Evolutionary conservation across 2,888 invertebrate species (phyloP), one percentile per base, ranked within the genome.

Genomic region (Melanargia galathea): DNA sequence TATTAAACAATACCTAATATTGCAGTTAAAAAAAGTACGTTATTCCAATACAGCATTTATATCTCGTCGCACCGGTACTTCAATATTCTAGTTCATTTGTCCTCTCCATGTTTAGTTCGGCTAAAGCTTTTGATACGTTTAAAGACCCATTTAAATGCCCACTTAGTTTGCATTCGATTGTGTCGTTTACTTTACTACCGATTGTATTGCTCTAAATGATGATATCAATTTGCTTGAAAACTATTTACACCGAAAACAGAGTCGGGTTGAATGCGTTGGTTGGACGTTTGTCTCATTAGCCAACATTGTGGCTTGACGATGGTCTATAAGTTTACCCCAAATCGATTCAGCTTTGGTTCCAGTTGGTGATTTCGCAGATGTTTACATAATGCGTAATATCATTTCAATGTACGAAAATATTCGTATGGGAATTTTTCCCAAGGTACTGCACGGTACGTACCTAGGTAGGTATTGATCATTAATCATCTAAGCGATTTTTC

Each of bases 131-230:
- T 30, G 7, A 56, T 40, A 49, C 26, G 38, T 40, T 30, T 45
- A 43, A 52, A 60, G 24, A 45, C n/a, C 45, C n/a, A 60, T 51
- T 46, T 54, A 46, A 60, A 54, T 33, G 33, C 51, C 52, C 52
- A 55, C 57, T 46, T 7, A 22, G 55, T 33, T 54, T 22, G 40
- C 6, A 13, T 30, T 20, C 60, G 30, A 60, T 60, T 60, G 60
- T 43, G n/a, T 51, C 49, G 45, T 35, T 46, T 46, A 26, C 16
- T 54, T 60, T 33, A 33, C 26, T 55, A 48, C 33, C 46, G 13
- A 55, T 55, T 22, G 35, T 16, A 52, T 45, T 45, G 24, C 20
- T 16, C 45, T 48, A 55, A 61, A 61, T 48, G 61, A 55, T 48
- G 8, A 46, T 11, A 54, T 55, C 61, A 55, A 46, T 46, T 46